Conservation (phyloP, 2,113 vertebrate species). For the Eubucco bourcierii region DNA sequence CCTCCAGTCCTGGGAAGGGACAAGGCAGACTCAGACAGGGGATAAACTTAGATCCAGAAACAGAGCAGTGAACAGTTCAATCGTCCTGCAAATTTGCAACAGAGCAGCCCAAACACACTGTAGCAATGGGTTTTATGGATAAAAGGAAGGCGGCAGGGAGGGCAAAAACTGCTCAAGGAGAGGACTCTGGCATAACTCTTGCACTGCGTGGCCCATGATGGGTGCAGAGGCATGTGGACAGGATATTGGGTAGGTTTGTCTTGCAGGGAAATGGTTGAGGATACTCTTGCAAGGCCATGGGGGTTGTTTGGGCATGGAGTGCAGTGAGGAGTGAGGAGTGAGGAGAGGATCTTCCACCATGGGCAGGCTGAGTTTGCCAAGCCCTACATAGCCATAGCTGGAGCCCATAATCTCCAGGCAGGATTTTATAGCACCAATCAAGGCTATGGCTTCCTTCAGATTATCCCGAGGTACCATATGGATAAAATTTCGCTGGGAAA, state of each 20-base stretch:
- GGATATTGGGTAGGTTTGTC: neutral
- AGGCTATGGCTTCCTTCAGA: neutral
- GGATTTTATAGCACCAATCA: neutral
- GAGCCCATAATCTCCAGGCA: neutral
- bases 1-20: neutral
- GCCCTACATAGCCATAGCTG: neutral
- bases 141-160: neutral
- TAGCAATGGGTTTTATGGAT: neutral
- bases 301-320: neutral
- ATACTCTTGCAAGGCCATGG: neutral
- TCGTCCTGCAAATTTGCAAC: neutral
- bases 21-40: neutral
- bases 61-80: neutral
- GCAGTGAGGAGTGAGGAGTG: rapidly evolving
- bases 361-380: neutral
- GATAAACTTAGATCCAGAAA: neutral
- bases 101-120: rapidly evolving
- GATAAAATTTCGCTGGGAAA: neutral
- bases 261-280: neutral
- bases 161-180: neutral
- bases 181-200: neutral
- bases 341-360: neutral
- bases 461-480: neutral
- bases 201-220: rapidly evolving
- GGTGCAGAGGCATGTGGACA: rapidly evolving